Base-by-base conservation (phyloP, 2,888 invertebrate species). In the Phalangium opilio region DNA sequence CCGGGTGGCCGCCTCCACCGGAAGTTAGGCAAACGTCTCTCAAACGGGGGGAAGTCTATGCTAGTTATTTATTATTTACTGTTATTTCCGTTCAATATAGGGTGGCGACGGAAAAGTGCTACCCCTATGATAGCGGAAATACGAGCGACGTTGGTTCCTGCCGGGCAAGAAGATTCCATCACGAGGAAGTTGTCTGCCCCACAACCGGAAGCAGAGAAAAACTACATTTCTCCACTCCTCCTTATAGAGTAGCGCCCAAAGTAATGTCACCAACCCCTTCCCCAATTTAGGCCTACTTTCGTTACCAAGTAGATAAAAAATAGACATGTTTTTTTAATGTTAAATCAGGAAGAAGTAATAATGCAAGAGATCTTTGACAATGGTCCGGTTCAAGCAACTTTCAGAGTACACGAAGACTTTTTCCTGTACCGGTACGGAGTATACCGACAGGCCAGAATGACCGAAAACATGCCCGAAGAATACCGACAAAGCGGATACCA, bases 311-410 rank as follows among this genome's bases (percentile, higher is more conserved):
- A 1, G 5, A 10, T 5, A 27, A 12, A 14, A 33, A 18, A 15
- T 10, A n/a, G n/a, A n/a, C 2, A 12, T 42, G 42, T 27, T 2
- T 41, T 46, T 27, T 10, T 34, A 39, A 20, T 49, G 44, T 11
- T 50, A 61, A n/a, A n/a, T n/a, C n/a, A n/a, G 50, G 72, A 72
- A 55, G 73, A 77, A 12, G 89, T 90, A 60, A 86, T 95, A 57
- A 90, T 86, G 87, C 75, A 80, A 45, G 93, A 95, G 64, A 87
- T 95, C 44, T 73, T 78, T 67, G 76, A 76, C 41, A 86, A 86
- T 39, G 95, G 95, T 41, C 93, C 93, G 1, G 87, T 93, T 1
- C 91, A 91, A 75, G 89, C 91, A 1, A 80, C 86, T 12, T 83
- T 93, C 79, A 77, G 76, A 53, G 84, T 95, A 2, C 77, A 83